A percentile compares a stretch with the other conserved stretches of the same genome.
phyloP scores from a whole-genome alignment of 2,888 invertebrate species.

The Arctia plantaginis region DNA sequence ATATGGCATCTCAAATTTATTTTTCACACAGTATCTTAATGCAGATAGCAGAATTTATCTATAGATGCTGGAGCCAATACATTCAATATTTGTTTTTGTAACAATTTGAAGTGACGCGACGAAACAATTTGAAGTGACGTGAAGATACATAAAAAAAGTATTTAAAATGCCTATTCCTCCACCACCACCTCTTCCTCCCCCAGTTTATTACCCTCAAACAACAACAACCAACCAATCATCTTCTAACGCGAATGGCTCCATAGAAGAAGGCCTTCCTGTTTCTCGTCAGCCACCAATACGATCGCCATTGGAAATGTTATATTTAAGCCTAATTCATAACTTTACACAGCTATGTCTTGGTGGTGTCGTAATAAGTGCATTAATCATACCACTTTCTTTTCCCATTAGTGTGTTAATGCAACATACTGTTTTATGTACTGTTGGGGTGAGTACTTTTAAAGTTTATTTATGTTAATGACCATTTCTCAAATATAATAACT shows the following conservation, averaged over 20 bases:
- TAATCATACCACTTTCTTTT: not conserved
- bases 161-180: conserved; percentile 3
- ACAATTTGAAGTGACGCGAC: not conserved
- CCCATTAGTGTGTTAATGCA: not conserved
- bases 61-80: not conserved
- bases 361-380: conserved; percentile 9
- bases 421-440: conserved; percentile 17
- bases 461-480: not conserved
- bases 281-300: no score
- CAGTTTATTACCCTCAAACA: conserved; percentile 1
- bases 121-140: not conserved
- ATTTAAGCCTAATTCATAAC: conserved; percentile 11
- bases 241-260: not conserved
- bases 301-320: not conserved
- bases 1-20: not conserved
- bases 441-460: conserved; percentile 19
- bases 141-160: not conserved
- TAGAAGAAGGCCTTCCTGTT: not conserved
- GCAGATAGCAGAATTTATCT: conserved; percentile 2
- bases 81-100: not conserved
- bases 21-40: conserved; percentile 1
- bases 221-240: not conserved
- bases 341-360: conserved; percentile 21
- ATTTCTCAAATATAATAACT: not conserved
- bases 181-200: not conserved